These are phyloP conservation scores for Drosophila borborema DNA, from an alignment of 2,888 invertebrate species.

Conservation along the genomic window DNA sequence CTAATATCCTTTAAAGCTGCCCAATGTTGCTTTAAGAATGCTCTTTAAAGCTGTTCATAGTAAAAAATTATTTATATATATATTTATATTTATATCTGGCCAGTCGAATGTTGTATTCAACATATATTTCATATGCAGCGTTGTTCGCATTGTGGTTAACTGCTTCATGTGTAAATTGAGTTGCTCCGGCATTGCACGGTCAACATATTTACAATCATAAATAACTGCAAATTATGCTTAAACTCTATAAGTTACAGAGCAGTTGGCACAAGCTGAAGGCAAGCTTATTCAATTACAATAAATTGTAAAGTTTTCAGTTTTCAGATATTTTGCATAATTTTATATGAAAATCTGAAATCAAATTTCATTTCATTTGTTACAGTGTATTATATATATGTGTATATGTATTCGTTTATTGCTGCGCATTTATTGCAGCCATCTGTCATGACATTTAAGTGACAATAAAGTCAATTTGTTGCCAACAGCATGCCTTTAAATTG, in stretches of 20 bases:
- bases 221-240: not conserved
- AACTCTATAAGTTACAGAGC: not conserved
- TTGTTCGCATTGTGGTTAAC: slow-evolving; percentile 28
- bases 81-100: not conserved
- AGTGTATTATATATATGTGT: not conserved
- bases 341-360: not conserved
- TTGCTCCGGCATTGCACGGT: slow-evolving; percentile 17
- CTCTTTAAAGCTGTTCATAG: not conserved
- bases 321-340: no score
- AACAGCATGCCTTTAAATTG: slow-evolving; percentile 15
- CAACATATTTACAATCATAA: not conserved
- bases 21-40: slow-evolving; percentile 34
- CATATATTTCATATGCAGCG: slow-evolving; percentile 38
- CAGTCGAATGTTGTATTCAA: slow-evolving; percentile 23
- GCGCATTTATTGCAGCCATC: slow-evolving; percentile 4
- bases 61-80: not conserved
- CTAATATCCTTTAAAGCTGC: slow-evolving; percentile 55
- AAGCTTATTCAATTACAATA: not conserved
- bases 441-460: slow-evolving; percentile 27
- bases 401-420: not conserved
- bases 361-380: not conserved
- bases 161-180: slow-evolving; percentile 28
- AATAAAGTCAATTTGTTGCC: slow-evolving; percentile 35
- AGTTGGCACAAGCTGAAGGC: not conserved
- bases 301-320: not conserved